Base-by-base conservation (phyloP, 1,140 invertebrate species). In the Aphelinus atriplicis region DNA sequence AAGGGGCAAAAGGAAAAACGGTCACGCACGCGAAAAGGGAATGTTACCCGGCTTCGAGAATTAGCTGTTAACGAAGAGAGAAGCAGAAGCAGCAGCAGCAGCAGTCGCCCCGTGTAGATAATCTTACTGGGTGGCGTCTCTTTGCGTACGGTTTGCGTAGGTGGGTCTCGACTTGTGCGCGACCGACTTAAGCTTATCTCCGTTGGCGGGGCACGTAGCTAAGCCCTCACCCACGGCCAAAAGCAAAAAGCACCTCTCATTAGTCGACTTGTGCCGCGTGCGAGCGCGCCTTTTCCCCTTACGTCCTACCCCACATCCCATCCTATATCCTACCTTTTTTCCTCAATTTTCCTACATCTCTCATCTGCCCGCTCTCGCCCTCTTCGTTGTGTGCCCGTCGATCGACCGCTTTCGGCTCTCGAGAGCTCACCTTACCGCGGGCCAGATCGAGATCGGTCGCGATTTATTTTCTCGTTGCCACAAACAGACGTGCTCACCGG, bases 101-200 rank as follows among this genome's bases (percentile, higher is more conserved):
- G 9, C 9, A 67, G 65, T 57, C 47, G 57, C 65, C 43, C 7
- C 43, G n/a, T 26, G 26, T 42, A 67, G 51, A 72, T 72, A 72
- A 72, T 72, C 70, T 65, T 42, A n/a, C 10, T 42, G 26, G 26
- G 26, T 26, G 26, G 3, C 2, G 53, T 57, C 67, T 42, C 56
- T 55, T 66, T 60, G 67, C 46, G 46, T 55, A 56, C 55, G 43
- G 58, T 56, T 4, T 10, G 10, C 62, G n/a, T 61, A 64, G 77
- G 57, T 66, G 60, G 55, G 26, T 26, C 55, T 73, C 55, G 61
- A 55, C 57, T 58, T 61, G 50, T 58, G 6, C 1, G 51, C 58
- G 53, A 66, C 42, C 68, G 69, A 79, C 77, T 79, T 69, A 78
- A 78, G 73, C 78, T 79, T 79, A 79, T 79, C 78, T 79, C 65